Evolutionary conservation across 2,797 vertebrate species (phyloP), one percentile per base, ranked within the genome.

Genomic region (Mus spretus): DNA sequence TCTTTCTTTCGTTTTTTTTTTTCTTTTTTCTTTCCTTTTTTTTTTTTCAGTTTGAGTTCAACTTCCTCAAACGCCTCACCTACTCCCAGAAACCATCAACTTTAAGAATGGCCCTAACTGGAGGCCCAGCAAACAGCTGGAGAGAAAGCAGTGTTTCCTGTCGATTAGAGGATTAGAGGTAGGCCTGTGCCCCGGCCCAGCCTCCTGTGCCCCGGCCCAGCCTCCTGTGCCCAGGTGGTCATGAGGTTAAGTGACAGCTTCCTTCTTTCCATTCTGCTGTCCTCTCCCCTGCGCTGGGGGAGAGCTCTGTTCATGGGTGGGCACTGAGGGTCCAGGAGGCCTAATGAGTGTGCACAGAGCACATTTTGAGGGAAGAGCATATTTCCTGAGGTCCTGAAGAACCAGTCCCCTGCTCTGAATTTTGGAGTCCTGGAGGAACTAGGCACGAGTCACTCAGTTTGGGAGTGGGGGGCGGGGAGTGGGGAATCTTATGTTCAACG

Each of bases 71-170:
- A 55, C 53, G 37, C 81, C 70, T 89, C 87, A 72, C 87, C 90
- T 37, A 26, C 80, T 0, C 44, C 78, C 65, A 72, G 91, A 59
- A 82, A 78, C 28, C 55, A 22, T 2, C 28, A 28, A 44, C 81
- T 90, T 47, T 11, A 7, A 28, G 63, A 72, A 65, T 61, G 88
- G 53, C 72, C 12, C 2, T 83, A 57, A 91, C 83, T 80, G 93
- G n/a, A 78, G 75, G 92, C 87, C 26, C 0, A 67, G 85, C 91
- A 34, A 70, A 79, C 85, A 65, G 82, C 40, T 0, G 37, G 61
- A 47, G 83, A 59, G 28, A 20, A 53, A 37, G 89, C 6, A 2
- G 84, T n/a, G 93, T n/a, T 93, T 86, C 95, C 96, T 95, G 97
- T 67, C 61, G 91, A 91, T 78, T 74, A 78, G 57, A 94, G 65